Base-by-base conservation (phyloP, 2,113 vertebrate species). In the Potamarius usumacintae region DNA sequence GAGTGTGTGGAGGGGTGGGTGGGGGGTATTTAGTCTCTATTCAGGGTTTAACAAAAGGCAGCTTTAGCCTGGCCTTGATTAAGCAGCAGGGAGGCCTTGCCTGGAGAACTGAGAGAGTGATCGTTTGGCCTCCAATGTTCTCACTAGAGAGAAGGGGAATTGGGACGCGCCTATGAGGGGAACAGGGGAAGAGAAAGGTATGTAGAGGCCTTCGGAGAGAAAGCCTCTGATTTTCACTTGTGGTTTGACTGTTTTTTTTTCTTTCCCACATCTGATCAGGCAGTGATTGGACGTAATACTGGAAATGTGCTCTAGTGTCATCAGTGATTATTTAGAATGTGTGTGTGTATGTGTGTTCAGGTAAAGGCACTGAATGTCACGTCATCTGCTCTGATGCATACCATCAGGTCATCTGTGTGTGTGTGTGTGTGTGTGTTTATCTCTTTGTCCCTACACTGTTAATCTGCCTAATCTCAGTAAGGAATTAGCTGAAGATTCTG, bases 21-120 rank as follows among this genome's bases (percentile, higher is more conserved):
- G 7, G 95, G 93, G 95, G 93, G 94, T 96, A 94, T 95, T 96
- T 95, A 96, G 95, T 93, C 91, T 93, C 95, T 93, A 94, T 96
- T 96, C 96, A 96, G 93, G 89, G 83, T 5, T 84, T 91, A 91
- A 96, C 95, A 97, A 97, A 96, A 93, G 91, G 86, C 91, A 85
- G 91, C 71, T 89, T 89, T 86, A 83, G 90, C 89, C 90, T 89
- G 82, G 79, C 91, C 67, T 88, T 91, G 92, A 92, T 93, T 91
- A 86, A 86, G 88, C 87, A 88, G 90, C 88, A 92, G 93, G 71
- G 92, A 92, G 92, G 91, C 90, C 89, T 91, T 90, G 93, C 91
- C 92, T 72, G 93, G 89, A 89, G 91, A 90, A 93, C 95, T 90
- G 88, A 94, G 95, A 95, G 94, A 94, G 93, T 92, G 91, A 93